A percentile compares a stretch with the other conserved stretches of the same genome.
Conservation (phyloP, 1,140 invertebrate species). For the Drosophila cardini region DNA sequence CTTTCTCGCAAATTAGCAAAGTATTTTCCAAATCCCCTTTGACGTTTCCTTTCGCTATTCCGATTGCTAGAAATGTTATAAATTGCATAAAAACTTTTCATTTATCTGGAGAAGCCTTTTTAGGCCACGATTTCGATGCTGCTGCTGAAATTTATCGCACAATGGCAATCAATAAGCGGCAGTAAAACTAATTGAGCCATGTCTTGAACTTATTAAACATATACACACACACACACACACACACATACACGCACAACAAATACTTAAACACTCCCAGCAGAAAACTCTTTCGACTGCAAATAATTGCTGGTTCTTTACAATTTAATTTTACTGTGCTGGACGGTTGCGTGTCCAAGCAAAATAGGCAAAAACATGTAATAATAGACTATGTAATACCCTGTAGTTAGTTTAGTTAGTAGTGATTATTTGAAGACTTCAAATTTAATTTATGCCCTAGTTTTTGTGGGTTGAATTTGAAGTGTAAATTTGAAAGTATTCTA, state of each 20-base stretch:
- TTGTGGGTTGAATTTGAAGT: not conserved
- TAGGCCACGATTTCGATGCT: conserved; percentile 3
- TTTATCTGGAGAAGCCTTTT: conserved; percentile 24
- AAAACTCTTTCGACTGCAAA: conserved; percentile 33
- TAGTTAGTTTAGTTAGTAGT: not conserved
- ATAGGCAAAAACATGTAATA: not conserved
- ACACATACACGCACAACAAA: conserved; percentile 5
- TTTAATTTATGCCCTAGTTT: not conserved
- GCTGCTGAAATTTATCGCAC: conserved; percentile 68
- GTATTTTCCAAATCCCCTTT: conserved; percentile 20
- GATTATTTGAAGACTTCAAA: too few relatives aligned
- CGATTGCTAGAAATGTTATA: conserved; percentile 26
- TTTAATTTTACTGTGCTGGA: conserved; percentile 48
- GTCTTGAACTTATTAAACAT: conserved; percentile 79
- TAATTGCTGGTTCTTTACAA: conserved; percentile 63
- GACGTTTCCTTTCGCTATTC: conserved; percentile 3
- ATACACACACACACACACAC: conserved; percentile 7
- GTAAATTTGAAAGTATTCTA: not conserved
- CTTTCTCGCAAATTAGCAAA: conserved; percentile 15
- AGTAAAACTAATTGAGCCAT: conserved; percentile 75
- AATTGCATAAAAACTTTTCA: conserved; percentile 47
- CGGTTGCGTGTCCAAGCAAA: conserved; percentile 36
- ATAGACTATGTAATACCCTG: conserved; percentile 1
- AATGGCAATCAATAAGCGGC: conserved; percentile 71
- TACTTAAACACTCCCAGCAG: not conserved